phyloP scores from a whole-genome alignment of 2,113 vertebrate genomes.

The Lepus timidus region DNA sequence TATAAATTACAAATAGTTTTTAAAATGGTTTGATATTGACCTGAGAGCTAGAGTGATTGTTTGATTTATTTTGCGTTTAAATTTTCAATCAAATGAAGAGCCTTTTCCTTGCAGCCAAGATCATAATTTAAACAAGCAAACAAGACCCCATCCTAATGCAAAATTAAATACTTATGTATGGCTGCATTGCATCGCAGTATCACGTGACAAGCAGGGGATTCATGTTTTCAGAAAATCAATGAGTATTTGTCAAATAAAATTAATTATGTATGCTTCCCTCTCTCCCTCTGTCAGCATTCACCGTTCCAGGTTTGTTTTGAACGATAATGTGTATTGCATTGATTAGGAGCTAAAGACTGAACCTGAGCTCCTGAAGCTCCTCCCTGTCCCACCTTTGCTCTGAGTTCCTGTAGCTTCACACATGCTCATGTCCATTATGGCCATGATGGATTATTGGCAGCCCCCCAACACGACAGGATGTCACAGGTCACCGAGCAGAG shows the following conservation, averaged over 20 bases:
- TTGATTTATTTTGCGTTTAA: slow-evolving; percentile 80
- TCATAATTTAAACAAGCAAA: not conserved
- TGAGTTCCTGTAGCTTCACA: slow-evolving; percentile 75
- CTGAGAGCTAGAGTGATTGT: slow-evolving; percentile 49
- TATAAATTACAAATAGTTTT: slow-evolving; percentile 70
- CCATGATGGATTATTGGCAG: slow-evolving; percentile 90
- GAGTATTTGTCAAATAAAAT: slow-evolving; percentile 86
- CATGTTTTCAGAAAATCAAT: slow-evolving; percentile 85
- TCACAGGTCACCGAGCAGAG: slow-evolving; percentile 90
- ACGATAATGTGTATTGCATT: slow-evolving; percentile 88
- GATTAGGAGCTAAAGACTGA: slow-evolving; percentile 89
- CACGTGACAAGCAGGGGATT: slow-evolving; percentile 72
- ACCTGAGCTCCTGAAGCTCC: slow-evolving; percentile 62
- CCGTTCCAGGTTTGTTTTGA: slow-evolving; percentile 70
- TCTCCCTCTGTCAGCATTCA: slow-evolving; percentile 66
- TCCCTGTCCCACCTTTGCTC: slow-evolving; percentile 50
- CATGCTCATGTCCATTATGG: slow-evolving; percentile 88
- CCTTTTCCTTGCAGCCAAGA: slow-evolving; percentile 3
- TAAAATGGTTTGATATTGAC: slow-evolving; percentile 74
- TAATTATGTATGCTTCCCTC: slow-evolving; percentile 81
- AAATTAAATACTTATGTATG: slow-evolving; percentile 69
- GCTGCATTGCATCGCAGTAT: slow-evolving; percentile 65
- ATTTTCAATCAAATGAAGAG: slow-evolving; percentile 73
- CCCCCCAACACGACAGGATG: slow-evolving; percentile 89
- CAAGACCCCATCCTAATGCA: slow-evolving; percentile 68